Conservation (phyloP, 2,797 vertebrate genomes). For the Alcedo quadribrachys region DNA sequence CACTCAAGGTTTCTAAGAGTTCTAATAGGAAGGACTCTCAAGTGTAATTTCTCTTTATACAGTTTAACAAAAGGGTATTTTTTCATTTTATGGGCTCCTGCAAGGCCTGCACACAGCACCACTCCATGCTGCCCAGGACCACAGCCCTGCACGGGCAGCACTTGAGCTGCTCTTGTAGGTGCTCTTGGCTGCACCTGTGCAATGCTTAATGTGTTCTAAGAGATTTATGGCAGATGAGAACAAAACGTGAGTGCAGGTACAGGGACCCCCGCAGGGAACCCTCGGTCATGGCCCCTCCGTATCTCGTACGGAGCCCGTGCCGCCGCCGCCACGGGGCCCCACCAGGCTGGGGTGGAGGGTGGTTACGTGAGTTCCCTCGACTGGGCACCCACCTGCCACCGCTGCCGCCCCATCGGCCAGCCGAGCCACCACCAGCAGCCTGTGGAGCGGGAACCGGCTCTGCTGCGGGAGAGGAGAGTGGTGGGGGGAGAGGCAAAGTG, state of each 20-base stretch:
- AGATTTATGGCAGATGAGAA: no score
- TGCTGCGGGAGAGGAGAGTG: neutral
- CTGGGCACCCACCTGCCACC: neutral
- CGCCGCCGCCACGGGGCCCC: neutral
- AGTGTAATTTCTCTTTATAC: neutral
- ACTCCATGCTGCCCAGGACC: no score
- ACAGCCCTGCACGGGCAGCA: no score
- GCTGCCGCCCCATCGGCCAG: neutral
- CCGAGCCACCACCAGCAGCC: neutral
- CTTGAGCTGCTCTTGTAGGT: no score
- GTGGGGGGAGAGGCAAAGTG: no score
- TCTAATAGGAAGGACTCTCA: neutral
- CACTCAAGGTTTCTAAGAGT: neutral
- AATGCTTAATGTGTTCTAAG: no score
- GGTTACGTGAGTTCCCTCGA: neutral
- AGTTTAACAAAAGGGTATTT: no score
- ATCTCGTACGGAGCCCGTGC: neutral
- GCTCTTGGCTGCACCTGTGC: no score
- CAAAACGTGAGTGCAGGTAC: no score
- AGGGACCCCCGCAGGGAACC: no score
- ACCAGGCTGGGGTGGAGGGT: neutral
- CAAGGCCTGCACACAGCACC: rapidly evolving
- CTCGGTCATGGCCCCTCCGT: no score
- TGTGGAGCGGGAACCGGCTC: neutral
- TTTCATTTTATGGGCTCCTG: neutral